These are phyloP conservation scores for Tenthredo distinguenda DNA, from an alignment of 2,888 invertebrate species.

Conservation along the genomic window DNA sequence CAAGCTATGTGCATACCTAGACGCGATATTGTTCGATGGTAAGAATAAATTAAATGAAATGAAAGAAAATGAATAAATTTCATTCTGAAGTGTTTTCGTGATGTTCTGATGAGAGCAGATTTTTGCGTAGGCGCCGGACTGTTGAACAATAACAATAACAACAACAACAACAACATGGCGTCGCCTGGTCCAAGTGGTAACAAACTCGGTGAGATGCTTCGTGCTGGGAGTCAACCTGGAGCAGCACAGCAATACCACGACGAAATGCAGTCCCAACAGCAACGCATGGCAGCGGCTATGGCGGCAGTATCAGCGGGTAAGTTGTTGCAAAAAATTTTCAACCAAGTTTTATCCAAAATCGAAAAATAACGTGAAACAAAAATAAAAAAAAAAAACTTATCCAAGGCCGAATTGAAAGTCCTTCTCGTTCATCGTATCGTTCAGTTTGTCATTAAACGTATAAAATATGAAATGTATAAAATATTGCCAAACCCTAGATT, in stretches of 20 bases:
- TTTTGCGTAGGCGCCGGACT: slow-evolving; percentile 83
- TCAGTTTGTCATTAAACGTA: not conserved
- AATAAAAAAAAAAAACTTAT: not conserved
- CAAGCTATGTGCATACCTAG: not conserved
- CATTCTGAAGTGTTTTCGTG: slow-evolving; percentile 24
- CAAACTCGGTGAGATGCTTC: slow-evolving; percentile 76
- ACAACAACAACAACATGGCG: slow-evolving; percentile 81
- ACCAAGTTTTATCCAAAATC: not conserved
- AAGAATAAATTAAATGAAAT: not conserved
- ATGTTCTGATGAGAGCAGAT: slow-evolving; percentile 76
- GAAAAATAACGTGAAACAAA: not conserved
- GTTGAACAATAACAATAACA: slow-evolving; percentile 86
- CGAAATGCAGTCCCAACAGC: slow-evolving; percentile 84
- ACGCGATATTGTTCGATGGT: not conserved
- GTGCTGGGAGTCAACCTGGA: slow-evolving; percentile 74
- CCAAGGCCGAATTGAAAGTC: not conserved
- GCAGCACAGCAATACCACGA: slow-evolving; percentile 77
- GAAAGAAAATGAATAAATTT: not conserved
- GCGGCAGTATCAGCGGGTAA: slow-evolving; percentile 76
- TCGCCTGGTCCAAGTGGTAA: slow-evolving; percentile 77
- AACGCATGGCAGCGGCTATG: slow-evolving; percentile 77
- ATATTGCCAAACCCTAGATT: not conserved
- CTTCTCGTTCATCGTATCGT: not conserved
- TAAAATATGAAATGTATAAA: not conserved
- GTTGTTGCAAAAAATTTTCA: slow-evolving; percentile 27